Conservation (phyloP, 2,797 vertebrate genomes). For the Tachyglossus aculeatus region DNA sequence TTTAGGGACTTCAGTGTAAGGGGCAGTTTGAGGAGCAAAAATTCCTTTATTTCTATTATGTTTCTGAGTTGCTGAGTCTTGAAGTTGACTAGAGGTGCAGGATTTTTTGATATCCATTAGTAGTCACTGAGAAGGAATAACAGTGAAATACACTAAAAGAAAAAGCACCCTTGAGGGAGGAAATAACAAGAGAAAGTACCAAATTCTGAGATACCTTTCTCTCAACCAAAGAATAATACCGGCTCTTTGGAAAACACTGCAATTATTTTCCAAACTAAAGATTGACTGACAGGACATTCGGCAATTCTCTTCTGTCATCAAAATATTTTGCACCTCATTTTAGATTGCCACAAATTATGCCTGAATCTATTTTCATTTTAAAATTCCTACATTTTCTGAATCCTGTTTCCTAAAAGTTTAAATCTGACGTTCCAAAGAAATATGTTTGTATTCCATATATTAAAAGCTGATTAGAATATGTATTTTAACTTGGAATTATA, state of each 20-base stretch:
- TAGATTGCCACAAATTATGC: neutral
- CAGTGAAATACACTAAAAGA: too few species aligned
- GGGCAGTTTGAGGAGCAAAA: too few species aligned
- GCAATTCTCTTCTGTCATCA: neutral
- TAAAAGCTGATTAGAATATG: conserved; percentile 40
- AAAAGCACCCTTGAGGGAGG: too few species aligned
- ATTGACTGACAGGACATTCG: neutral
- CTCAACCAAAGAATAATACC: neutral
- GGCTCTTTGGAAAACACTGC: neutral
- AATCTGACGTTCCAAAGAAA: conserved; percentile 3
- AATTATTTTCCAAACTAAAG: neutral
- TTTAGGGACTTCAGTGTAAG: too few species aligned
- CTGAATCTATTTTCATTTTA: neutral
- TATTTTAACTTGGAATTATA: conserved; percentile 52
- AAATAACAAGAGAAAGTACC: neutral
- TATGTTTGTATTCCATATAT: conserved; percentile 16
- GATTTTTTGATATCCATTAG: too few species aligned
- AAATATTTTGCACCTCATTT: conserved; percentile 22
- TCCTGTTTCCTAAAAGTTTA: conserved; percentile 8
- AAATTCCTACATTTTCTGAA: neutral
- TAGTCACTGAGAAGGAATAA: too few species aligned
- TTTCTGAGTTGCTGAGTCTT: too few species aligned
- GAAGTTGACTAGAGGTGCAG: too few species aligned
- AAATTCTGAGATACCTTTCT: neutral
- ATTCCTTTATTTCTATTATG: too few species aligned